These are phyloP conservation scores for Temnothorax ravouxi DNA, from an alignment of 2,888 invertebrate genomes.

Conservation along the genomic window DNA sequence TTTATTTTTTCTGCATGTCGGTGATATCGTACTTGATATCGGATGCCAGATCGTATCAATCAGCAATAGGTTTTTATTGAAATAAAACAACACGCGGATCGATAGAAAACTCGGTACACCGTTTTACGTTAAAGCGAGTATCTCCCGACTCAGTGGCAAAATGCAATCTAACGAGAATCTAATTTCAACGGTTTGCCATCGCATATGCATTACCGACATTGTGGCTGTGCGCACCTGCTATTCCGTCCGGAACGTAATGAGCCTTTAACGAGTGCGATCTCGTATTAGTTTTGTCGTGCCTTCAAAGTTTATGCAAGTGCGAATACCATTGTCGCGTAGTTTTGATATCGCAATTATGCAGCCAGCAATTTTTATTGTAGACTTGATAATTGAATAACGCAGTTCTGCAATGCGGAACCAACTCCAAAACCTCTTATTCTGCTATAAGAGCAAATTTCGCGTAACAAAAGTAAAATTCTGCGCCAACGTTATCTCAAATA, in stretches of 20 bases:
- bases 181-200: conserved; percentile 14
- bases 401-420: too few relatives aligned
- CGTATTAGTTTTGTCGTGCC: conserved; percentile 1
- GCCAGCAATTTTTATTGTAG: not conserved
- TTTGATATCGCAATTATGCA: not conserved
- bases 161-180: conserved; percentile 35
- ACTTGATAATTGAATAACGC: not conserved
- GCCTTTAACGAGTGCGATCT: conserved; percentile 23
- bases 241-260: conserved; percentile 22
- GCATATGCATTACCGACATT: conserved; percentile 31
- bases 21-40: not conserved
- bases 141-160: not conserved
- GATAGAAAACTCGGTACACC: not conserved
- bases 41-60: not conserved
- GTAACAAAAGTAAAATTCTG: too few relatives aligned
- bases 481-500: too few relatives aligned
- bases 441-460: too few relatives aligned
- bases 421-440: too few relatives aligned
- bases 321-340: not conserved
- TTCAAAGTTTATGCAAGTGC: conserved; percentile 12
- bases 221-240: not conserved
- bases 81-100: not conserved
- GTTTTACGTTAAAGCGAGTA: not conserved
- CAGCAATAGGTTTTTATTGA: not conserved
- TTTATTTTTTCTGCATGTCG: not conserved